Evolutionary conservation across 2,888 invertebrate genomes (phyloP), one percentile per base, ranked within the genome.

Genomic region (Phyto melanocephala): DNA sequence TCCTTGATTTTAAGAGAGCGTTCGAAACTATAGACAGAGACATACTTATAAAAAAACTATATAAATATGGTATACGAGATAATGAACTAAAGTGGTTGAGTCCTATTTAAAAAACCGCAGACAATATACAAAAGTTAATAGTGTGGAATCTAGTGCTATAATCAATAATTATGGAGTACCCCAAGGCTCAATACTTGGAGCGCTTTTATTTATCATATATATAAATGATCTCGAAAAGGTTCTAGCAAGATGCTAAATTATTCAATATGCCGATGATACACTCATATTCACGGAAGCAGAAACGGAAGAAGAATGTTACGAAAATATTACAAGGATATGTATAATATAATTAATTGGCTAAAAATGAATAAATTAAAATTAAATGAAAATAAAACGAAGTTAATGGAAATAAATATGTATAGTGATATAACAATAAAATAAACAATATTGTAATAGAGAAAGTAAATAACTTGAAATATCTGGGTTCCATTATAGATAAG

Each of bases 341-440:
- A 15, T 17, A 62, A 42, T 17, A 62, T 62, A 40, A 62, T n/a
- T 17, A 17, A 37, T 17, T 62, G 40, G 62, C 5, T 62, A 22
- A 62, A 62, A 62, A 62, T 20, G 6, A 20, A 62, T 62, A 62
- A 62, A 20, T 40, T 62, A 37, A 40, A 40, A 62, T 40, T 37
- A 40, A 62, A 62, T 42, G 62, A 62, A 15, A 62, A 40, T 22
- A 62, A 62, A 40, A 62, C 62, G n/a, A 62, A 62, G 37, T 40
- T 15, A 40, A 62, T 40, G 62, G 40, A 42, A 42, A 62, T 42
- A 40, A 40, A 62, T 35, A 62, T 62, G 40, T 17, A 10, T 20
- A 22, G 15, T 22, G 22, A 42, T 40, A 20, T n/a, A 17, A 17
- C 1, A 2, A 37, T 42, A 40, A 37, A 24, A 7, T 62, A 37